These are phyloP conservation scores for Hanleya hanleyi DNA, from an alignment of 2,888 invertebrate genomes.

Conservation along the genomic window DNA sequence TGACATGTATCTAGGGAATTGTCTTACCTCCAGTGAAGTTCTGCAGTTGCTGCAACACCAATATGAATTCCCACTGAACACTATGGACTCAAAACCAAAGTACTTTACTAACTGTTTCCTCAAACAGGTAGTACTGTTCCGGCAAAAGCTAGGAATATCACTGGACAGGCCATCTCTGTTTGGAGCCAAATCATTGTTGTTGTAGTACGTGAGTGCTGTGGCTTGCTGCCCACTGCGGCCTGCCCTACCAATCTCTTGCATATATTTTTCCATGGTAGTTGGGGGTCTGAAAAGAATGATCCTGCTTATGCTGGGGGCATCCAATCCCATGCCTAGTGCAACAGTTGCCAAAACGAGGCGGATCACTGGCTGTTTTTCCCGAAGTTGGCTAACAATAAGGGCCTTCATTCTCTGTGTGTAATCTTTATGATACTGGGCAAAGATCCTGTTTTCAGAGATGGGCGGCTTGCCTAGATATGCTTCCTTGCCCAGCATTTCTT, in stretches of 20 bases:
- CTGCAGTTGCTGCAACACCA: constrained; percentile 27
- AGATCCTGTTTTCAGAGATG: constrained; percentile 31
- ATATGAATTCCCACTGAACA: constrained; percentile 13
- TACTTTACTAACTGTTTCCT: constrained; percentile 10
- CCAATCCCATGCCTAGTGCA: constrained; percentile 38
- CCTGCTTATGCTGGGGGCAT: constrained; percentile 28
- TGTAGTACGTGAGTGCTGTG: constrained; percentile 28
- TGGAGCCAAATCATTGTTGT: constrained; percentile 35
- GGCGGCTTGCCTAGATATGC: constrained; percentile 21
- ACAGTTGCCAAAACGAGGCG: constrained; percentile 33
- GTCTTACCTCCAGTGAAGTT: no score
- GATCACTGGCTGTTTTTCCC: constrained; percentile 22
- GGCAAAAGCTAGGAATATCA: constrained; percentile 10
- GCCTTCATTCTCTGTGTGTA: constrained; percentile 37
- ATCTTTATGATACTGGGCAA: constrained; percentile 37
- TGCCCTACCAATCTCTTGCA: constrained; percentile 40
- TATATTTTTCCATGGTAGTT: constrained; percentile 31
- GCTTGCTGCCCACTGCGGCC: constrained; percentile 32
- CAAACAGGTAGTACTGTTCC: constrained; percentile 3
- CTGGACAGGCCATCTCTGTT: constrained; percentile 25
- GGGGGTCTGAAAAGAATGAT: constrained; percentile 38
- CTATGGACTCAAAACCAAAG: constrained; percentile 14
- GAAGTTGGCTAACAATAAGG: constrained; percentile 28
- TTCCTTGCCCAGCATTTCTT: constrained; percentile 15
- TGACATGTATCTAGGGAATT: no score